Evolutionary conservation across 2,113 vertebrate genomes (phyloP).

Genomic region (Malaclemys terrapin): DNA sequence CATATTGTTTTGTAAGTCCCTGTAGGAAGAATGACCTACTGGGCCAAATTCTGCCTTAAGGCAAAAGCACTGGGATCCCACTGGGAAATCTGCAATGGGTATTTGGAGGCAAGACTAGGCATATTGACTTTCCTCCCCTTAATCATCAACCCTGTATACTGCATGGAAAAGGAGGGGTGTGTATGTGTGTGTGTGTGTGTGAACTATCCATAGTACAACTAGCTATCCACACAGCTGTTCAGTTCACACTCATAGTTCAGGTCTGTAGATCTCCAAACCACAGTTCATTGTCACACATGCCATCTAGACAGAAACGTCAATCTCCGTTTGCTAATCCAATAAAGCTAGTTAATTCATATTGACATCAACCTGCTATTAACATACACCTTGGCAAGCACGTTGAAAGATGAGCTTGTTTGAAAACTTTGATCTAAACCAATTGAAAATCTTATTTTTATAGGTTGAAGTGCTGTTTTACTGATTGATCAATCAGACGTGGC

Average conservation of each 20-base stretch:
- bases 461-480: not conserved
- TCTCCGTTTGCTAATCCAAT: not conserved
- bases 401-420: not conserved
- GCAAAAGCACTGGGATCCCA: not conserved
- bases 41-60: not conserved
- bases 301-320: not conserved
- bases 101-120: fast-evolving
- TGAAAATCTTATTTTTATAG: fast-evolving
- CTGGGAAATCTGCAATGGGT: fast-evolving
- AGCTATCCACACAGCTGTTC: not conserved
- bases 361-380: not conserved
- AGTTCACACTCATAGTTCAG: not conserved
- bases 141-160: not conserved
- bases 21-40: not conserved
- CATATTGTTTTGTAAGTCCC: not conserved
- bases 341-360: not conserved
- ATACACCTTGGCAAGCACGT: not conserved
- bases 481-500: not conserved
- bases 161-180: not conserved
- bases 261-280: fast-evolving
- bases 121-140: not conserved
- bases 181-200: not conserved
- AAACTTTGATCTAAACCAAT: not conserved
- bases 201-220: fast-evolving
- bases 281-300: not conserved